Base-by-base conservation (phyloP, 2,113 vertebrate genomes). In the Sarotherodon lohbergeri region DNA sequence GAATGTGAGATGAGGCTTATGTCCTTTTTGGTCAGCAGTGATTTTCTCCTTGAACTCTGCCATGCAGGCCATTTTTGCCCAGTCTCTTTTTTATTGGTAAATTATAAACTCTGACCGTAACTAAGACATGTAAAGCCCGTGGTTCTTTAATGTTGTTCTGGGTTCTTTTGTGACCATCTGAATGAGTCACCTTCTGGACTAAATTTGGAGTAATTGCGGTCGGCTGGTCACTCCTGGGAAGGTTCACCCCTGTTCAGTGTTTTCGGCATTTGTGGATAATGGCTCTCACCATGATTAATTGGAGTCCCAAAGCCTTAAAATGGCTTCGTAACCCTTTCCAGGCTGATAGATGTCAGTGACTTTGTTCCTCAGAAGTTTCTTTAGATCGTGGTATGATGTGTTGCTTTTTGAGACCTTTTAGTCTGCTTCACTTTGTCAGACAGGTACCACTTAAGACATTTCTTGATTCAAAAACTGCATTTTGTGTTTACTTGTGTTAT, bases 401-500 rank as follows among this genome's bases (percentile, higher is more conserved):
- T 36, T 63, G 59, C 17, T 36, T 63, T 63, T 6, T 36, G 59
- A 34, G 17, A 63, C n/a, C 59, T 36, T 17, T 19, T n/a, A 7
- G 17, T 63, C 59, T 63, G 59, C 59, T 63, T 63, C 59, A 36
- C 17, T 63, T 7, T 36, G 59, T 63, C 59, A 36, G 16, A 19
- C 59, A 36, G 32, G 59, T 1, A 19, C 9, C 16, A 63, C 1
- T 63, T 4, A 36, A 36, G 59, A 36, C 17, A 63, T 63, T n/a
- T 63, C 2, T 36, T 63, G 9, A 63, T 36, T 27, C 55, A 57
- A 27, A 56, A 57, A 27, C 55, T 27, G 55, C 2, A 13, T 57
- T 27, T 63, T 63, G 59, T 36, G 59, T 36, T 11, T 7, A n/a
- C 32, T 36, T 63, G 0, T 0, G 17, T 63, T 63, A n/a, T 63